A percentile compares a stretch with the other conserved stretches of the same genome.
Conservation (phyloP, 1,140 invertebrate species). For the Drosophila sulfurigaster region DNA sequence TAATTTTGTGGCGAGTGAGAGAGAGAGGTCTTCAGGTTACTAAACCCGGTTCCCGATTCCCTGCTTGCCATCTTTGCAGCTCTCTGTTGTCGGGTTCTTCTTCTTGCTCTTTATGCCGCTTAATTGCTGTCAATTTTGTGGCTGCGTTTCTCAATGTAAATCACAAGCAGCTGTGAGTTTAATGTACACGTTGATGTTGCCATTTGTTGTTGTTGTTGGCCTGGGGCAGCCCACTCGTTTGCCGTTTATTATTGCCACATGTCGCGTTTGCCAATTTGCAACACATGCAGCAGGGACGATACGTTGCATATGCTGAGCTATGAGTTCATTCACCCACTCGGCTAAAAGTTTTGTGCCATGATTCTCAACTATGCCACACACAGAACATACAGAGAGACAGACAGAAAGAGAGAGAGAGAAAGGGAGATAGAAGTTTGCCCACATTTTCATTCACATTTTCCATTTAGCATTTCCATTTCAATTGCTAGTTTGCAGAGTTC, state of each 20-base stretch:
- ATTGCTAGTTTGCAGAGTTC: slow-evolving; percentile 48
- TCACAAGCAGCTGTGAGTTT: slow-evolving; percentile 44
- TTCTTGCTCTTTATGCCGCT: neutral
- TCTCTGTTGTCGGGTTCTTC: neutral
- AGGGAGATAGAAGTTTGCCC: slow-evolving; percentile 7
- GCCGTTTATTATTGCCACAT: slow-evolving; percentile 51
- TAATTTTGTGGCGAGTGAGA: neutral
- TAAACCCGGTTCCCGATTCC: neutral
- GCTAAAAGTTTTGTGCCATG: slow-evolving; percentile 31
- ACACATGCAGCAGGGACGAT: slow-evolving; percentile 14
- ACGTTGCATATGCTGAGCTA: neutral
- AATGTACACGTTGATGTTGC: slow-evolving; percentile 4
- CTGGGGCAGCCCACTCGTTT: slow-evolving; percentile 33
- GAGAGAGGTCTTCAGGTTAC: slow-evolving; percentile 13
- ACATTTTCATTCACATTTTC: slow-evolving; percentile 32
- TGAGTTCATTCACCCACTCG: slow-evolving; percentile 26
- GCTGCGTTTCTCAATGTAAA: slow-evolving; percentile 36
- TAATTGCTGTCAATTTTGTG: slow-evolving; percentile 32
- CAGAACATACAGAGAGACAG: neutral
- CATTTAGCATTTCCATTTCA: slow-evolving; percentile 59
- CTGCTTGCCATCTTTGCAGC: no score
- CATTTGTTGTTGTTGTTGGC: neutral
- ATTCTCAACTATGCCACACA: slow-evolving; percentile 49
- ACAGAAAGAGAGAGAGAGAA: no score
- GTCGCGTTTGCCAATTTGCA: slow-evolving; percentile 49